Conservation (phyloP, 2,888 invertebrate genomes). For the Morinoia aosen region DNA sequence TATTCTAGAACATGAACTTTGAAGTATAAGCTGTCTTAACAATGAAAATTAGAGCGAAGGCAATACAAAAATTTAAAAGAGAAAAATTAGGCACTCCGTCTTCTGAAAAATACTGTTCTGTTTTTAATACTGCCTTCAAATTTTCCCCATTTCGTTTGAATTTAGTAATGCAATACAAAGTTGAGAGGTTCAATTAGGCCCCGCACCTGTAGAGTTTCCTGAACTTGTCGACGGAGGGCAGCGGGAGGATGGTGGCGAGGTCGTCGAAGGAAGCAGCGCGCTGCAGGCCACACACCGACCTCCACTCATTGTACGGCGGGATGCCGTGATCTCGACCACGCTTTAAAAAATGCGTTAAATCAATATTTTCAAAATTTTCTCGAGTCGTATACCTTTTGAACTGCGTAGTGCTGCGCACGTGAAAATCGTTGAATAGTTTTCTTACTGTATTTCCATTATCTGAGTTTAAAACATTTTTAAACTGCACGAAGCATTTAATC, state of each 20-base stretch:
- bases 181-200: no score
- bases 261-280: conserved; percentile 25
- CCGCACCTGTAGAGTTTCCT: conserved; percentile 50
- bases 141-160: no score
- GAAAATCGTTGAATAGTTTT: background rate
- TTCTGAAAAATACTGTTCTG: no score
- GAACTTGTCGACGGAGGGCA: conserved; percentile 36
- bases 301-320: conserved; percentile 89
- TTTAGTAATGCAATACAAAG: no score
- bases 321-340: conserved; percentile 84
- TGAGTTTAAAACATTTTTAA: background rate
- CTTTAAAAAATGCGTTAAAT: conserved; percentile 56
- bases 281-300: conserved; percentile 71
- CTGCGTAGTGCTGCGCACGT: background rate
- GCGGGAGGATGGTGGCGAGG: conserved; percentile 55
- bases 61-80: no score
- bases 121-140: no score
- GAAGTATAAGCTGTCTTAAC: no score
- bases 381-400: background rate
- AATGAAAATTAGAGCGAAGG: no score
- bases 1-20: no score
- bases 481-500: background rate
- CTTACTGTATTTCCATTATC: background rate
- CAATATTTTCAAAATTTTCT: background rate
- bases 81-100: no score